phyloP scores from a whole-genome alignment of 2,888 invertebrate genomes.

The Yponomeuta sedellus region DNA sequence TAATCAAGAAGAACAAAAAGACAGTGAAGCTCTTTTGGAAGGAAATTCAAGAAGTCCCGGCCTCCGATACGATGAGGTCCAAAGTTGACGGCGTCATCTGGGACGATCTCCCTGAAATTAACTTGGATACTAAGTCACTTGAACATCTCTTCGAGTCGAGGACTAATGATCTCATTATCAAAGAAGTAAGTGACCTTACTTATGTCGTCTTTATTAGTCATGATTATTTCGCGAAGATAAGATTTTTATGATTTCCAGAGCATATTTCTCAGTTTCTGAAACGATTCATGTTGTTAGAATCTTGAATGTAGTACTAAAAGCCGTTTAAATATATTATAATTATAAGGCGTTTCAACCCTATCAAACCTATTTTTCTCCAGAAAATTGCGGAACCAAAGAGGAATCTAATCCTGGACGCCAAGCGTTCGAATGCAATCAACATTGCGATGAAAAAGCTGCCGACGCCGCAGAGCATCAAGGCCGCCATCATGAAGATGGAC shows the following conservation, averaged over 20 bases:
- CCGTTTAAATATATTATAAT: too few relatives aligned
- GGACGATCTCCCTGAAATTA: conserved; percentile 91
- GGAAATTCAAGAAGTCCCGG: conserved; percentile 89
- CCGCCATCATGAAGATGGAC: conserved; percentile 99
- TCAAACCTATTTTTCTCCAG: conserved; percentile 30
- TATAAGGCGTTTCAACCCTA: too few relatives aligned
- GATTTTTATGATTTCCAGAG: too few relatives aligned
- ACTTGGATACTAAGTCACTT: conserved; percentile 93
- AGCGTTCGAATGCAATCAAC: conserved; percentile 98
- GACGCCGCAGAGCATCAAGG: conserved; percentile 97
- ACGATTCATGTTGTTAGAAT: too few relatives aligned
- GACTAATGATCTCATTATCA: conserved; percentile 95
- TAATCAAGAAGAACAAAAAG: conserved; percentile 92
- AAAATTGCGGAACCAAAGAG: conserved; percentile 70
- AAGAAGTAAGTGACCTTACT: conserved; percentile 62
- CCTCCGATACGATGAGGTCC: conserved; percentile 64
- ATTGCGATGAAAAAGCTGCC: conserved; percentile 99
- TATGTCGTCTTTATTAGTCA: too few relatives aligned
- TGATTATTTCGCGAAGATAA: too few relatives aligned
- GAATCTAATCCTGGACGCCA: conserved; percentile 92
- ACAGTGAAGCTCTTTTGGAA: conserved; percentile 99
- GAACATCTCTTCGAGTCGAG: conserved; percentile 98
- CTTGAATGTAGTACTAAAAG: too few relatives aligned
- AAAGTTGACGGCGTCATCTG: conserved; percentile 87
- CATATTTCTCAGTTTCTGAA: too few relatives aligned